phyloP scores from a whole-genome alignment of 1,140 invertebrate species.

The Neoseiulus cucumeris region DNA sequence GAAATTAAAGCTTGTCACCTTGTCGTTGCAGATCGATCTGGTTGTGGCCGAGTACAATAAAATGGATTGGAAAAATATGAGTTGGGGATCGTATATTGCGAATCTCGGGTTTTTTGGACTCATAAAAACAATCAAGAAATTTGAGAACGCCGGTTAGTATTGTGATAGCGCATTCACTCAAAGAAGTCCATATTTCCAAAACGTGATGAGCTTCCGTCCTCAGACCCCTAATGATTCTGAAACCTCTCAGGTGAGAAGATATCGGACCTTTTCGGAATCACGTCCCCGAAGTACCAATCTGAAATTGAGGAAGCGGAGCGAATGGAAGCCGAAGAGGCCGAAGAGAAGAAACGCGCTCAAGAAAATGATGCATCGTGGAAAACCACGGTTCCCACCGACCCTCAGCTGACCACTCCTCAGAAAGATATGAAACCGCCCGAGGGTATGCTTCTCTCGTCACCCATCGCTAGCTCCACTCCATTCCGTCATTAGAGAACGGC shows the following conservation, averaged over 20 bases:
- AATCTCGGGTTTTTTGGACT: not conserved
- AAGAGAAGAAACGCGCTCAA: too few relatives aligned
- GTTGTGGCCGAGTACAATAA: not conserved
- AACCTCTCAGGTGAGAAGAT: not conserved
- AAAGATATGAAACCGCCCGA: too few relatives aligned
- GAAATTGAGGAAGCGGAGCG: not conserved
- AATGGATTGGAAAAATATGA: slow-evolving; percentile 1
- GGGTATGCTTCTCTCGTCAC: too few relatives aligned
- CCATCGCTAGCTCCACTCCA: too few relatives aligned
- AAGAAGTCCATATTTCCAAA: too few relatives aligned
- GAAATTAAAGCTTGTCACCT: too few relatives aligned
- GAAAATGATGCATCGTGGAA: too few relatives aligned
- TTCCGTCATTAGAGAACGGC: too few relatives aligned
- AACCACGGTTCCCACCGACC: too few relatives aligned
- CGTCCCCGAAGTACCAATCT: not conserved
- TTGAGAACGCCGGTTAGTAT: not conserved
- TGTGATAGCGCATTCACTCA: not conserved
- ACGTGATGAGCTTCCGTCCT: too few relatives aligned
- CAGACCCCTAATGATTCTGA: too few relatives aligned
- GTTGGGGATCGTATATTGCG: not conserved
- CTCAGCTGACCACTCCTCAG: too few relatives aligned
- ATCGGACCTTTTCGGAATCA: not conserved
- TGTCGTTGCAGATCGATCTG: not conserved
- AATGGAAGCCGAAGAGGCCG: slow-evolving; percentile 1
- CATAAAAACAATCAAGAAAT: not conserved